Conservation (phyloP, 2,797 vertebrate species). For the Rhinogobio ventralis region DNA sequence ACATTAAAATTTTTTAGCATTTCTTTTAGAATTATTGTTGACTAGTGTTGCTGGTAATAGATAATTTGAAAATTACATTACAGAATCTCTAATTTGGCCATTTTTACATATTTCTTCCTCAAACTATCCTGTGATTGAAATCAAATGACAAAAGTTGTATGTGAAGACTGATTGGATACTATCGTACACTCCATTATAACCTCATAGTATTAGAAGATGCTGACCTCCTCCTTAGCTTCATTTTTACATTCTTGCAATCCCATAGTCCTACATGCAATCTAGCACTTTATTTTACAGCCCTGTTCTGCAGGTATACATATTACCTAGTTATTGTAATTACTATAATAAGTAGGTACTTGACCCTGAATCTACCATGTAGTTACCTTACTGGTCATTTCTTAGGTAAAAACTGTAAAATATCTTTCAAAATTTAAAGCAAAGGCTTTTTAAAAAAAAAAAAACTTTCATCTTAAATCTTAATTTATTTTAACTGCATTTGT, state of each 20-base stretch:
- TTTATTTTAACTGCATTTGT: background rate
- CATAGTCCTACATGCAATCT: background rate
- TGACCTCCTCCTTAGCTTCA: background rate
- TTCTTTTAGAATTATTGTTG: background rate
- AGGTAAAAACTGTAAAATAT: background rate
- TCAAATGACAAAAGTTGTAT: background rate
- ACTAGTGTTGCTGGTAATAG: background rate
- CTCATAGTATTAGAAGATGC: background rate
- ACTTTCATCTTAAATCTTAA: background rate
- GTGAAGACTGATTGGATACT: background rate
- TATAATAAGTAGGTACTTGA: background rate
- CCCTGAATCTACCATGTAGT: background rate
- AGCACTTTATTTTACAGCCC: background rate
- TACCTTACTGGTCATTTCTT: background rate
- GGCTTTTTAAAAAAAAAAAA: background rate
- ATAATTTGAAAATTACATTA: background rate
- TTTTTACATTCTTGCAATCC: background rate
- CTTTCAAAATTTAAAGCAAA: background rate
- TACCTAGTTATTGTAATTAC: background rate
- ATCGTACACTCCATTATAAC: background rate
- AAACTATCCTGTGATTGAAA: background rate
- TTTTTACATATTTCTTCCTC: background rate
- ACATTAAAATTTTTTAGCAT: background rate
- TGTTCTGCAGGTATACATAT: background rate
- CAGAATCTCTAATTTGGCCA: background rate